A percentile compares a stretch with the other conserved stretches of the same genome.
These are phyloP conservation scores for Mionectes macconnelli DNA, from an alignment of 2,113 vertebrate genomes.

Conservation along the genomic window DNA sequence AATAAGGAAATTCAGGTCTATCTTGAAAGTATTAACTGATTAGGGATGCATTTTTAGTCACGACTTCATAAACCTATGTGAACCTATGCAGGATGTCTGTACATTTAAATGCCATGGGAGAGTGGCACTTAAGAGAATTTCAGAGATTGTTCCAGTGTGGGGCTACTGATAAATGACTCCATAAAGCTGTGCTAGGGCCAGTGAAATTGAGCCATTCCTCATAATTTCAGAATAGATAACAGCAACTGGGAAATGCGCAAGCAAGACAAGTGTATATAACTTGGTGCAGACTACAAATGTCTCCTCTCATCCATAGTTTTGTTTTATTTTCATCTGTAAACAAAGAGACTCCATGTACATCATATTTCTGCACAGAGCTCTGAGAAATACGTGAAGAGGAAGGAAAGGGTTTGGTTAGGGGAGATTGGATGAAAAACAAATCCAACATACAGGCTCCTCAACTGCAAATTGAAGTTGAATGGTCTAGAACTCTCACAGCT, in stretches of 20 bases:
- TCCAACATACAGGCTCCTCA: not conserved
- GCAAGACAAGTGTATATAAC: fast-evolving
- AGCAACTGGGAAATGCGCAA: not conserved
- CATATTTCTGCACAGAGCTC: not conserved
- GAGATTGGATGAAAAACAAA: not conserved
- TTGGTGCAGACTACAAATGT: not conserved
- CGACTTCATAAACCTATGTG: not conserved
- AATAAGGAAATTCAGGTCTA: not conserved
- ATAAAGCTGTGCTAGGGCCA: not conserved
- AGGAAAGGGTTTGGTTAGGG: not conserved
- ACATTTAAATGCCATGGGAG: not conserved
- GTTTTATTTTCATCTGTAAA: not conserved
- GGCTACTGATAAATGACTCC: not conserved
- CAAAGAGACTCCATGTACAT: not conserved
- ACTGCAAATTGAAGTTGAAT: not conserved
- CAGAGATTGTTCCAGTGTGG: not conserved
- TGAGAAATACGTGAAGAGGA: not conserved
- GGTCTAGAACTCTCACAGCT: not conserved
- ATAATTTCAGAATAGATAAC: not conserved
- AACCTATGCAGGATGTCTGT: not conserved
- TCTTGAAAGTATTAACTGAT: not conserved
- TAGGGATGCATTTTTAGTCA: fast-evolving
- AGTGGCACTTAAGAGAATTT: not conserved
- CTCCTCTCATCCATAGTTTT: not conserved
- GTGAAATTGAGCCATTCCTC: not conserved